Evolutionary conservation across 1,140 invertebrate genomes (phyloP), one percentile per base, ranked within the genome.

Genomic region (Nasonia vitripennis): DNA sequence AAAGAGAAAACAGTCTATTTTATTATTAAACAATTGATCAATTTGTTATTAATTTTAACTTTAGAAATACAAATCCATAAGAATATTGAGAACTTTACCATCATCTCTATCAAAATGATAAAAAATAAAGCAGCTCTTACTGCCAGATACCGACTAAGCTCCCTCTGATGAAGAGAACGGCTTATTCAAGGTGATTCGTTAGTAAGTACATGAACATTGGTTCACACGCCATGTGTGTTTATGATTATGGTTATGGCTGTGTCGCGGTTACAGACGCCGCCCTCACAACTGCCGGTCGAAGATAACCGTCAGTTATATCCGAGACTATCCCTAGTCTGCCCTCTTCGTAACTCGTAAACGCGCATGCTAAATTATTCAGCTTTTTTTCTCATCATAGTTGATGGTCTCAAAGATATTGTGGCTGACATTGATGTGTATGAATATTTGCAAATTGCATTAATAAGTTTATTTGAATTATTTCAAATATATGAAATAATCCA

Each of bases 161-260:
- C 14, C 68, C 1, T n/a, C 17, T 71, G 68, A 71, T 31, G 27
- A 71, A 71, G 68, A 71, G 10, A 31, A 41, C 37, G 73, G 37
- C 73, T 75, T 75, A 75, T 41, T 45, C 73, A 45, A 45, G 20
- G 37, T 20, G 73, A 75, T 75, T 41, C 73, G 37, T 75, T 75
- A 41, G 73, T 20, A 41, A 75, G 34, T 75, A 41, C 20, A 51
- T 77, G 51, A 86, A 84, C 86, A 86, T 86, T 87, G 87, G 86
- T 89, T 89, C 86, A 88, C 89, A 88, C 87, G 84, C 86, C 84
- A 88, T 85, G 86, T 87, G 85, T 88, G 86, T 88, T 89, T 88
- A 87, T 81, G 86, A 86, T 74, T 86, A 84, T 81, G 83, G 87
- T 89, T 87, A 88, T 87, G 78, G 70, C 86, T 86, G 41, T 51